phyloP scores from a whole-genome alignment of 2,797 vertebrate species.

The Poeciliopsis presidionis region DNA sequence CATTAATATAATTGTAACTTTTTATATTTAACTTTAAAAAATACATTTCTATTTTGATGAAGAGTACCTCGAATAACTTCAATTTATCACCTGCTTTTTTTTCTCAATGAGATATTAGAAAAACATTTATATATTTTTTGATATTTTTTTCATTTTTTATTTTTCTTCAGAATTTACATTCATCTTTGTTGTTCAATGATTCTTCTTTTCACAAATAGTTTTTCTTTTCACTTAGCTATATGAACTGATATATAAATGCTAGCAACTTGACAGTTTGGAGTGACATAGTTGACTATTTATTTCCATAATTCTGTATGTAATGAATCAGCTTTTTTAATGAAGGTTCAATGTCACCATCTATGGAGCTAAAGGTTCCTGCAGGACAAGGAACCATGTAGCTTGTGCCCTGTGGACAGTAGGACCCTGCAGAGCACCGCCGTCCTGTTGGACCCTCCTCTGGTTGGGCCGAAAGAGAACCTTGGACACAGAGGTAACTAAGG shows the following conservation, averaged over 20 bases:
- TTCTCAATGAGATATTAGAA: not conserved
- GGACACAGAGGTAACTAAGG: constrained; percentile 80
- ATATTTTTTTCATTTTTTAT: not conserved
- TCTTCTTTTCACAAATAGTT: not conserved
- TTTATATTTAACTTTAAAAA: not conserved
- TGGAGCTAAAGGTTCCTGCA: constrained; percentile 76
- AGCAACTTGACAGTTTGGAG: constrained; percentile 5
- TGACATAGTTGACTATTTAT: not conserved
- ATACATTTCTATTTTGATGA: not conserved
- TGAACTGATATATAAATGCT: not conserved
- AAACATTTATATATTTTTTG: not conserved
- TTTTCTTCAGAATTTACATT: not conserved
- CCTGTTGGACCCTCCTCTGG: constrained; percentile 75
- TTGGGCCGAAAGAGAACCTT: constrained; percentile 72
- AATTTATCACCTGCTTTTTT: not conserved
- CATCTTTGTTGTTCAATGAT: not conserved
- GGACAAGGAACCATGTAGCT: constrained; percentile 79
- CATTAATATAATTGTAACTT: not conserved
- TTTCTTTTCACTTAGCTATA: not conserved
- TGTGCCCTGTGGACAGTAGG: constrained; percentile 80
- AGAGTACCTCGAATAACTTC: not conserved
- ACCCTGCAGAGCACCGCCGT: constrained; percentile 77
- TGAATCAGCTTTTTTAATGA: constrained; percentile 20
- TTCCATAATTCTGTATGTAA: not conserved
- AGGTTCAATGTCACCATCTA: constrained; percentile 67